Evolutionary conservation across 2,797 vertebrate genomes (phyloP).

Genomic region (Margarornis squamiger): DNA sequence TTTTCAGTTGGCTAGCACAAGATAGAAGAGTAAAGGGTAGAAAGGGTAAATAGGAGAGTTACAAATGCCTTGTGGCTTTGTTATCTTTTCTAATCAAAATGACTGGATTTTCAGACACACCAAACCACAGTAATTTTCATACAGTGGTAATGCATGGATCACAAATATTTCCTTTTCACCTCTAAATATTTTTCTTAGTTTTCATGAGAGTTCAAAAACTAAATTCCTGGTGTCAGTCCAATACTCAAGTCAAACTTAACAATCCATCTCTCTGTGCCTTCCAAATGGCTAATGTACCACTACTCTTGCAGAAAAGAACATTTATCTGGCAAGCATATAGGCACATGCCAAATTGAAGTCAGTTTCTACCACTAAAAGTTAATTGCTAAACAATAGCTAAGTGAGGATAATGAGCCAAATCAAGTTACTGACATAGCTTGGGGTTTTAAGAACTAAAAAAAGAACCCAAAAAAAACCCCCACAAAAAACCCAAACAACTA

Average conservation of each 20-base stretch:
- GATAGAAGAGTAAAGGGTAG: not conserved
- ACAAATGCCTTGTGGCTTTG: not conserved
- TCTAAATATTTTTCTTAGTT: not conserved
- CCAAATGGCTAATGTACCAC: not conserved
- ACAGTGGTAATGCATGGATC: not conserved
- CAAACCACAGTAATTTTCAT: not conserved
- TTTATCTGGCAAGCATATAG: not conserved
- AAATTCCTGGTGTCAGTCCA: not conserved
- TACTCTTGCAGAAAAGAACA: not conserved
- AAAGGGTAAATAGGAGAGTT: not conserved
- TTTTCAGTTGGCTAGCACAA: not conserved
- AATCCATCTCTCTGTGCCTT: not conserved
- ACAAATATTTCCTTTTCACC: not conserved
- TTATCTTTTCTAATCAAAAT: not conserved
- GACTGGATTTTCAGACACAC: not conserved
- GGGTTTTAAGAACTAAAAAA: not conserved
- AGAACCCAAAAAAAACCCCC: too few species aligned
- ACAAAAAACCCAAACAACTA: not conserved
- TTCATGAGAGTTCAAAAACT: not conserved
- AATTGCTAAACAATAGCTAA: not conserved
- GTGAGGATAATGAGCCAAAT: not conserved
- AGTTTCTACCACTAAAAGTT: not conserved
- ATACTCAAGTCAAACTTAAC: not conserved
- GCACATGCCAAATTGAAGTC: not conserved
- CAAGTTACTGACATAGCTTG: not conserved